These are phyloP conservation scores for Ammodytes marinus DNA, from an alignment of 2,113 vertebrate genomes.

Conservation along the genomic window DNA sequence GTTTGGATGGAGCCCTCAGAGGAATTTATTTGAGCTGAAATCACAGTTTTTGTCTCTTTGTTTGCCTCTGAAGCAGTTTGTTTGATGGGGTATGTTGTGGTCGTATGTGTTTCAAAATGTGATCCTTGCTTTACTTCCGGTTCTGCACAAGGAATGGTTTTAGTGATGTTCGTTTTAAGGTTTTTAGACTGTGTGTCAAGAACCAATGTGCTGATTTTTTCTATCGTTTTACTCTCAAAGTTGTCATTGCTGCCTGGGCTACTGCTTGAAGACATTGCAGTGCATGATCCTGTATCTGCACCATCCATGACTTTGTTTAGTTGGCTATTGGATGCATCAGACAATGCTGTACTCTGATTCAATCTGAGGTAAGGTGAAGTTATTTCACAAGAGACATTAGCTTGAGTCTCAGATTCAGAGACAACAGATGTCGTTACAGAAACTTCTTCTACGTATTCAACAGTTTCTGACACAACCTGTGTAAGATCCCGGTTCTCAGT, in stretches of 20 bases:
- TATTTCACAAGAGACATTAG: not conserved
- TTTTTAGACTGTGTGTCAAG: not conserved
- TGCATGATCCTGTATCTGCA: not conserved
- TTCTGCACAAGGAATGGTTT: conserved; percentile 8
- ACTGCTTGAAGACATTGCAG: not conserved
- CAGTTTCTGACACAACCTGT: not conserved
- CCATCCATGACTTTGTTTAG: not conserved
- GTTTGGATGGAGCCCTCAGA: not conserved
- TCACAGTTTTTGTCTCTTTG: not conserved
- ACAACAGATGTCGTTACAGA: not conserved
- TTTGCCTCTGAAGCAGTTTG: not conserved
- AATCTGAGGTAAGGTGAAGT: not conserved
- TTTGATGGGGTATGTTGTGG: not conserved
- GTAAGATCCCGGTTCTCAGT: not conserved
- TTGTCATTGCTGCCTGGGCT: not conserved
- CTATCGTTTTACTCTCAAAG: not conserved
- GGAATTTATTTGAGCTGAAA: not conserved
- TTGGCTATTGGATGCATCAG: not conserved
- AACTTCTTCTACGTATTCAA: too few relatives aligned
- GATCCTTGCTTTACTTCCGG: not conserved
- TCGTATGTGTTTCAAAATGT: not conserved
- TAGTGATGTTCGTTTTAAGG: not conserved
- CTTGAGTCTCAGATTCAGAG: not conserved
- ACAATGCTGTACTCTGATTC: not conserved
- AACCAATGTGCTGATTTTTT: not conserved